These are phyloP conservation scores for Malurus cyaneus DNA, from an alignment of 2,113 vertebrate species.

Conservation along the genomic window DNA sequence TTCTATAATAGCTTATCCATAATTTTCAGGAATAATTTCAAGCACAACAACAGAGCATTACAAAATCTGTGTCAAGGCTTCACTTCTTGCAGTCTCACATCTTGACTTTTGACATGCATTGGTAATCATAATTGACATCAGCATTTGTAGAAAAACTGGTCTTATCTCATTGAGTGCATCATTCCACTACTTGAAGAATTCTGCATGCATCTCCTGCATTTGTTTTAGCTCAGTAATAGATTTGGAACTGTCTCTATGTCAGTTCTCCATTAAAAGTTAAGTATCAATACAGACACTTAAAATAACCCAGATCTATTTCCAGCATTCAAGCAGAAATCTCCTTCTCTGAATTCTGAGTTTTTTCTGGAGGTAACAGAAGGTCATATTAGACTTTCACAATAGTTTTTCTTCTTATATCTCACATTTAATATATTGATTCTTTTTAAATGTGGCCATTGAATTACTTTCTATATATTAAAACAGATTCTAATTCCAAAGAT, in stretches of 20 bases:
- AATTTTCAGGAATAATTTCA: neutral
- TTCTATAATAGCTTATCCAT: neutral
- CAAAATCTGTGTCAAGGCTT: neutral
- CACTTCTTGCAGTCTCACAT: neutral
- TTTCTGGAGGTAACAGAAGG: neutral
- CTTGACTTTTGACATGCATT: neutral
- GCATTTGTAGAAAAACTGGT: neutral
- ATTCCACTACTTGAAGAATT: neutral
- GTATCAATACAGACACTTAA: neutral
- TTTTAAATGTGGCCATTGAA: neutral
- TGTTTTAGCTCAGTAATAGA: conserved; percentile 29
- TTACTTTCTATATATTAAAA: neutral
- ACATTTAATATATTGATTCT: neutral
- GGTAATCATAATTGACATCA: neutral
- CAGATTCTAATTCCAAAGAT: neutral
- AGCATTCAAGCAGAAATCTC: neutral
- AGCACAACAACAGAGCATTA: neutral
- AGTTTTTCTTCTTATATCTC: neutral
- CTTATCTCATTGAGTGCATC: conserved; percentile 40
- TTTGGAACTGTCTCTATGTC: conserved; percentile 3
- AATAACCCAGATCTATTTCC: neutral
- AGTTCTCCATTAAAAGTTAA: conserved; percentile 24
- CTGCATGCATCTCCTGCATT: conserved; percentile 25
- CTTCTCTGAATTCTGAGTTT: neutral
- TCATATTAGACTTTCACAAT: neutral